These are phyloP conservation scores for Agrochola macilenta DNA, from an alignment of 2,888 invertebrate species.

Conservation along the genomic window DNA sequence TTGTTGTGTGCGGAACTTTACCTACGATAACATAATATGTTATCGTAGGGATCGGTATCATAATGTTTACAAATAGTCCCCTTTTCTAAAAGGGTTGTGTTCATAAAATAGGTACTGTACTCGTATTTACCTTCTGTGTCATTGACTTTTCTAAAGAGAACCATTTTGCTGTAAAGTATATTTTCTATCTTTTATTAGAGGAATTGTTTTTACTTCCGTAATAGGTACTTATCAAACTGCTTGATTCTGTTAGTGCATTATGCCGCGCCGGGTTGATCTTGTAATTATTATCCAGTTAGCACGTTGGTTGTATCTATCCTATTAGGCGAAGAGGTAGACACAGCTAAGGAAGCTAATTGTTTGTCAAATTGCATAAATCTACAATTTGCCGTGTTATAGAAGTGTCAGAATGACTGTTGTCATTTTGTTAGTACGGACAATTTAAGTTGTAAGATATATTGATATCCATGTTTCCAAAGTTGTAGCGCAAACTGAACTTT, in stretches of 20 bases:
- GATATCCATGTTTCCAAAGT: too few species aligned
- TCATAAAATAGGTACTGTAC: too few species aligned
- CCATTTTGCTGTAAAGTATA: background rate
- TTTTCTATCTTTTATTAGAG: background rate
- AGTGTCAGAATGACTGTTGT: background rate
- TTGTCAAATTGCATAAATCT: background rate
- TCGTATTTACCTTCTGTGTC: background rate
- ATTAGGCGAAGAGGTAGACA: background rate
- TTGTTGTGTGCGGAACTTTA: too few species aligned
- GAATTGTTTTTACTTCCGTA: background rate
- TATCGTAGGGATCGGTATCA: too few species aligned
- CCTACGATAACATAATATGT: too few species aligned
- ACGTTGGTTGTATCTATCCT: background rate
- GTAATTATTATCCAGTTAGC: background rate
- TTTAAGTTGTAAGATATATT: too few species aligned
- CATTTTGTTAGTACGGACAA: background rate
- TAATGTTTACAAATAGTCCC: too few species aligned
- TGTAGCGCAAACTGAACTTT: too few species aligned
- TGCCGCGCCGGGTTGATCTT: too few species aligned
- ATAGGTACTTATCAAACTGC: background rate
- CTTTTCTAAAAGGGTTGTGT: too few species aligned
- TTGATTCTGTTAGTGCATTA: too few species aligned
- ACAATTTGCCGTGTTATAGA: background rate
- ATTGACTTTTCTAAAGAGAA: background rate
- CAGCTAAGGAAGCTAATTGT: too few species aligned